Percentiles rank a stretch among this genome's conserved stretches.
phyloP scores from a whole-genome alignment of 2,797 vertebrate genomes.

The Tympanoctomys barrerae region DNA sequence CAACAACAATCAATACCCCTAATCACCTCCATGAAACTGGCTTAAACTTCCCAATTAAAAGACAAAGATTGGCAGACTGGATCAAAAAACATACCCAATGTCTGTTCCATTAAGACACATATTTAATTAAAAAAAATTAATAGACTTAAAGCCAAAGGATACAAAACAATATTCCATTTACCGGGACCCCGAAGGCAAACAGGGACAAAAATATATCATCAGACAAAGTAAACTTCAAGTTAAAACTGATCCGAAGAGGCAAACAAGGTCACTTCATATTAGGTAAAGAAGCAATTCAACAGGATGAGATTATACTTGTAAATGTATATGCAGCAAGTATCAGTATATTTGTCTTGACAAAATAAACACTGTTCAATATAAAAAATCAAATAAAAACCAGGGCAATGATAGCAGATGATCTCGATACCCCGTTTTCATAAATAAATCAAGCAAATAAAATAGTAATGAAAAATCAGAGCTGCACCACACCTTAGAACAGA shows the following conservation, averaged over 20 bases:
- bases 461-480: not conserved
- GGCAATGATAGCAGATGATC: not conserved
- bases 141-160: not conserved
- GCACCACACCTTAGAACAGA: not conserved
- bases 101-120: not conserved
- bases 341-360: not conserved
- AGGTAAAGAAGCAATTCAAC: not conserved
- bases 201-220: not conserved
- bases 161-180: not conserved
- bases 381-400: not conserved
- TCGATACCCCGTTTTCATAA: not conserved
- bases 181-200: not conserved
- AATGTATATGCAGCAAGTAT: not conserved
- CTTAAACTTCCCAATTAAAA: not conserved
- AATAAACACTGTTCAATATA: not conserved
- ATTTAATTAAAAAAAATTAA: not conserved
- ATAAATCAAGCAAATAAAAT: not conserved
- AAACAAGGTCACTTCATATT: not conserved
- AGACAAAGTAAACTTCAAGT: not conserved
- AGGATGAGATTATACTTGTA: not conserved
- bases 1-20: not conserved
- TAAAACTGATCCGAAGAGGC: not conserved
- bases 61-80: not conserved
- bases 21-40: not conserved
- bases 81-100: not conserved